A percentile compares a stretch with the other conserved stretches of the same genome.
Conservation (phyloP, 2,888 invertebrate species). For the Acanthosepion lycidas region DNA sequence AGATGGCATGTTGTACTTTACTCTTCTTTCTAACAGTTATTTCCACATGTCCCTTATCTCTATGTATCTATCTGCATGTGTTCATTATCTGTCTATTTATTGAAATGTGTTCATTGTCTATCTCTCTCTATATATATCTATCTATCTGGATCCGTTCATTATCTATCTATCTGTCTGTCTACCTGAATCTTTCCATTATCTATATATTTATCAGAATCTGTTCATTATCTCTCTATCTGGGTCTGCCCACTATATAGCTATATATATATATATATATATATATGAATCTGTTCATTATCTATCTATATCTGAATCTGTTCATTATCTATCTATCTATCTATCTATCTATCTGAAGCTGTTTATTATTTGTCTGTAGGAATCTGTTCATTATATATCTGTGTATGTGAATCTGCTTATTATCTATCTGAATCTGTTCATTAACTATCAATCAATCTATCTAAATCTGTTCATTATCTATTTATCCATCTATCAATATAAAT, state of each 20-base stretch:
- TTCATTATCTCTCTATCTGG: not conserved
- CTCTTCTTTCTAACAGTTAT: too few relatives aligned
- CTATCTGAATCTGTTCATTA: not conserved
- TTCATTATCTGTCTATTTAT: not conserved
- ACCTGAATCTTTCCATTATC: too few relatives aligned
- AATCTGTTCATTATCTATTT: not conserved
- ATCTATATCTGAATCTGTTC: not conserved
- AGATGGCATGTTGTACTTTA: not conserved
- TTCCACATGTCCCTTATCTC: not conserved
- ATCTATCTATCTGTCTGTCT: too few relatives aligned
- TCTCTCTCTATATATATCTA: too few relatives aligned
- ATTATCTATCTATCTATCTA: too few relatives aligned
- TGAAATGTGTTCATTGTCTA: not conserved
- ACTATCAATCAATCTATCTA: not conserved
- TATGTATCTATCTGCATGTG: not conserved
- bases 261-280: not conserved
- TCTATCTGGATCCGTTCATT: too few relatives aligned
- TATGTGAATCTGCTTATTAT: too few relatives aligned
- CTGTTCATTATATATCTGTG: not conserved
- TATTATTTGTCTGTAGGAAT: not conserved
- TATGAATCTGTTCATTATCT: not conserved
- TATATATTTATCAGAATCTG: too few relatives aligned
- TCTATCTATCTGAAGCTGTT: too few relatives aligned
- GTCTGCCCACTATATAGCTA: not conserved
- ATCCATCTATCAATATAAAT: not conserved